A percentile compares a stretch with the other conserved stretches of the same genome.
phyloP scores from a whole-genome alignment of 2,113 vertebrate genomes.

The Pelvicachromis taeniatus region DNA sequence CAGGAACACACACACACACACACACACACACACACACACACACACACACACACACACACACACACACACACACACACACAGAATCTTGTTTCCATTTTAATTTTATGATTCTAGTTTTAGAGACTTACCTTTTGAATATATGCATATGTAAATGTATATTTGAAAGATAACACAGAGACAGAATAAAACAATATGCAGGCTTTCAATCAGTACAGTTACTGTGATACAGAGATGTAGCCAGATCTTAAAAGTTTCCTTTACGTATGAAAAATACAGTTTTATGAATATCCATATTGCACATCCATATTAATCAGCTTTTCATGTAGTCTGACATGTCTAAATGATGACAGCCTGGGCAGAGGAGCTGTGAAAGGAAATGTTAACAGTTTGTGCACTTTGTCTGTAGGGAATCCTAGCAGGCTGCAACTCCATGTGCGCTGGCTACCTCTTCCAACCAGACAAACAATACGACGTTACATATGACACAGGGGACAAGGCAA shows the following conservation, averaged over 20 bases:
- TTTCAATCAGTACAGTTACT: not conserved
- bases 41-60: not conserved
- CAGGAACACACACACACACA: not conserved
- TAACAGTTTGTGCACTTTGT: not conserved
- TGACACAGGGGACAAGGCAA: constrained; percentile 96
- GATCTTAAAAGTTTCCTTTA: not conserved
- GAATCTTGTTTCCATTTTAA: no score
- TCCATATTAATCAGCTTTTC: not conserved
- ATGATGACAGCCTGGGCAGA: not conserved
- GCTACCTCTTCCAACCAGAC: constrained; percentile 97
- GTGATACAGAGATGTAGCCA: not conserved
- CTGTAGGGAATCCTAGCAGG: constrained; percentile 88
- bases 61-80: not conserved
- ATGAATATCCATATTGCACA: not conserved
- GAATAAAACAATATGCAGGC: not conserved
- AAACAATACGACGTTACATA: constrained; percentile 97
- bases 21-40: not conserved
- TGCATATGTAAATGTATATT: no score
- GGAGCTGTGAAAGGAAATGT: not conserved
- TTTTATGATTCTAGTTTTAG: no score
- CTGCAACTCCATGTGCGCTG: constrained; percentile 98
- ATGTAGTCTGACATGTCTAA: not conserved
- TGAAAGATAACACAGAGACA: not conserved
- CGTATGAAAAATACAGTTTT: not conserved
- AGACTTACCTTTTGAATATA: no score